Percentiles rank a stretch among this genome's conserved stretches.
phyloP scores from a whole-genome alignment of 2,888 invertebrate genomes.

The Ormyrus labotus region DNA sequence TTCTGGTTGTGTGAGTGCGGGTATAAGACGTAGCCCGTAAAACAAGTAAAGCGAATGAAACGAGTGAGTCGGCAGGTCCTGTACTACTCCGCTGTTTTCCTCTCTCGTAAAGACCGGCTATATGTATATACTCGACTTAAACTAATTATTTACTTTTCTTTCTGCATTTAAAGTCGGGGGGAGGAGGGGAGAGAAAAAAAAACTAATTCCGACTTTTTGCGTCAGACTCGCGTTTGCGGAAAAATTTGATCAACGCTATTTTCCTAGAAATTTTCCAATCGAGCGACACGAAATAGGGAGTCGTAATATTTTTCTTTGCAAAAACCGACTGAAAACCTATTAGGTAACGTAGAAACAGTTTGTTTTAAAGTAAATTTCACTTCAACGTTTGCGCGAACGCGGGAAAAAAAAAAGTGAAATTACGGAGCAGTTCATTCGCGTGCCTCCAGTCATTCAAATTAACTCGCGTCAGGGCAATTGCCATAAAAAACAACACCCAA shows the following conservation, averaged over 20 bases:
- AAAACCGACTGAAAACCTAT: background rate
- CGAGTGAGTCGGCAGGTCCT: constrained; percentile 28
- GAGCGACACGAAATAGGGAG: background rate
- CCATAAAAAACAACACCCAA: constrained; percentile 14
- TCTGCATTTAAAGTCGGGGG: background rate
- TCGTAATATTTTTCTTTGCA: constrained; percentile 2
- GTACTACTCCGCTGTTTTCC: constrained; percentile 10
- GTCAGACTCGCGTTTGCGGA: too few species aligned
- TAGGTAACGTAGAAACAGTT: constrained; percentile 3
- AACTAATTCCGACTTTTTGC: too few species aligned
- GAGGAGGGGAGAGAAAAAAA: too few species aligned
- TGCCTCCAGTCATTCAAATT: constrained; percentile 14
- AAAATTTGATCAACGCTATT: background rate
- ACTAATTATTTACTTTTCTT: background rate
- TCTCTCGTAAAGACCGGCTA: background rate
- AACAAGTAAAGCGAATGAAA: constrained; percentile 31
- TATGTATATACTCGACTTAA: too few species aligned
- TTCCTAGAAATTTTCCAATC: background rate
- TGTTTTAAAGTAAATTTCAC: background rate
- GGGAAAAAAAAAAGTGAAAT: background rate
- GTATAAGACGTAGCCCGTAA: constrained; percentile 36
- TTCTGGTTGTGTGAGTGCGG: background rate
- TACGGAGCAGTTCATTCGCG: background rate
- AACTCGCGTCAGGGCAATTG: constrained; percentile 11
- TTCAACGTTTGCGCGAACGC: background rate